Evolutionary conservation across 2,113 vertebrate species (phyloP), one percentile per base, ranked within the genome.

Genomic region (Cariama cristata): DNA sequence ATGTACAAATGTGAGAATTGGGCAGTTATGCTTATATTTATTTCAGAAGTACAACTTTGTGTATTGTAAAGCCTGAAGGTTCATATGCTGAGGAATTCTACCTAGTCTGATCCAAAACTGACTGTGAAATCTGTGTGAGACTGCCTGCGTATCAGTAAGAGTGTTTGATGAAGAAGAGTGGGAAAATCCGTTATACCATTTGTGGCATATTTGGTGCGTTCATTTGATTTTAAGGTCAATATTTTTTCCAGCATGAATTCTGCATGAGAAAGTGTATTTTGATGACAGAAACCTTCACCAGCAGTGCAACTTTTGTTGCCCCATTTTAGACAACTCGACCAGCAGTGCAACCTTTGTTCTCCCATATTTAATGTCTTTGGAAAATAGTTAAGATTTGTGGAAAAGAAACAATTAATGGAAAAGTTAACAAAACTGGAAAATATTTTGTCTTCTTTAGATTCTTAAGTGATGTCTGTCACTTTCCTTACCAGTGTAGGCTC

Each of bases 101-200:
- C 0, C 0, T 47, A 47, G 9, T 53, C n/a, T 44, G 22, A 56
- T 66, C 15, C 21, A 33, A 66, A 66, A 35, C 11, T 14, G 12
- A 4, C 30, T 75, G 11, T 45, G 45, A 73, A 67, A 62, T 32
- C 12, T 35, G 6, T 0, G 20, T 40, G 20, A 38, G 10, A 35
- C 30, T 42, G 26, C 15, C 13, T 74, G 8, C 18, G 8, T 64
- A 40, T 42, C 16, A 27, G 15, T 45, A 30, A 35, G 7, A 73
- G 27, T 16, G 2, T 50, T 27, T 62, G 24, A 60, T 24, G 24
- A 75, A 42, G 60, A 52, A 58, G 14, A 42, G 23, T 30, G 22
- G 35, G 10, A 69, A 67, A 81, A 69, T 15, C 19, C 58, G 26
- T 45, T 47, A 7, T 52, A 27, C 17, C 4, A 28, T 64, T 71